Evolutionary conservation across 2,888 invertebrate genomes (phyloP), one percentile per base, ranked within the genome.

Genomic region (Diachrysia chrysitis): DNA sequence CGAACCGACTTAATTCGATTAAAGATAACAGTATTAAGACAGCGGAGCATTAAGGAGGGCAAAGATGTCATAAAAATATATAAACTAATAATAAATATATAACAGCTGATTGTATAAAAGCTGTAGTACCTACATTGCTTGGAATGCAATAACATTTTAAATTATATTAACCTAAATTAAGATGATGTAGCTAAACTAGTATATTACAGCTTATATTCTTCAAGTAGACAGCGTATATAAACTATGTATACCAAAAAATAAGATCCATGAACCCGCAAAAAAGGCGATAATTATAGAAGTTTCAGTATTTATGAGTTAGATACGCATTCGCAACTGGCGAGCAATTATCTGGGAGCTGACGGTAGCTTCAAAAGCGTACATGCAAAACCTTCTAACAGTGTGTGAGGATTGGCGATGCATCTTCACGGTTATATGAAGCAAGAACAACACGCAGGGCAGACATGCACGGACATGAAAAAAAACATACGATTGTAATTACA

Each of bases 341-440:
- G 56, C 70, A 73, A 76, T 82, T 80, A 80, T 37, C 55, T 69
- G 69, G 83, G 55, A 82, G 82, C 78, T 70, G 17, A 76, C 83
- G 71, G 83, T 73, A 80, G 82, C 78, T 65, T 67, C 51, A 56
- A 55, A 57, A 35, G 35, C 61, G 23, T 61, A 71, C 73, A 82
- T 79, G 82, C 76, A 63, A 73, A 73, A 64, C 37, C 53, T 73
- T 65, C 37, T 6, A 16, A 25, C n/a, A 46, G 53, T 37, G 54
- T 62, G 29, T 57, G 71, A 37, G 48, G 62, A 60, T 53, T 54
- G 14, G 51, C 65, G 63, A 58, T 76, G 19, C 29, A 55, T 32
- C 62, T 46, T 59, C 19, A 35, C 19, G 71, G 29, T 53, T 42
- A 46, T 25, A 19, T 48, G 42, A 54, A 25, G 48, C 21, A 21